Base-by-base conservation (phyloP, 23 tunicate genomes). In the Ciona savignyi region DNA sequence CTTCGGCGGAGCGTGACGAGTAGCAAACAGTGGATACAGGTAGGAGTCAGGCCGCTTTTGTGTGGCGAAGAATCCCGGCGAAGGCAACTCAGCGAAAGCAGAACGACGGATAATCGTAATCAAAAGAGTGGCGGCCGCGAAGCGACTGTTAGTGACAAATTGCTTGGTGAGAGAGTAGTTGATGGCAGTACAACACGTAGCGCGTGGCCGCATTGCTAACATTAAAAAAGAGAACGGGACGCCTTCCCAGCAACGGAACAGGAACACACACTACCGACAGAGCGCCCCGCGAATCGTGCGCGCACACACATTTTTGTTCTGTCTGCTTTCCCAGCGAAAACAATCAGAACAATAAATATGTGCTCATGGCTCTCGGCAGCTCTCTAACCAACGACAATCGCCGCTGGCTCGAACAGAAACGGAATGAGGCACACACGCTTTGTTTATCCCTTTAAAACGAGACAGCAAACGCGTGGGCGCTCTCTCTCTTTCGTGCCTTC, bases 1-100 rank as follows among this genome's bases (percentile, higher is more conserved):
- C 33, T 49, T 33, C 33, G 33, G 35, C 51, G 51, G 51, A 25
- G 73, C 73, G 73, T 69, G 73, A 69, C 73, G 73, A 33, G 51
- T 15, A 42, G 56, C 56, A 42, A 42, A 42, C 56, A 42, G 9
- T 9, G 56, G 56, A 6, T 42, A 31, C 56, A 33, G 51, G 34
- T 29, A 31, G 51, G 48, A 34, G 48, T 2, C 51, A 51, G 35
- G 48, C 29, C 51, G 48, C 34, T 69, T 11, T 35, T 34, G 34
- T 34, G 34, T 24, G 73, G 51, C 73, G 73, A 69, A 33, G 33
- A 33, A 69, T 6, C 15, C 15, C 11, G 11, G 56, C 73, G 51
- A 30, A 34, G 24, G 51, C 51, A 34, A 33, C 20, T 66, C 73
- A 33, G 73, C 51, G 51, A 33, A 31, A 34, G 51, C 48, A 30